Base-by-base conservation (phyloP, 2,888 invertebrate genomes). In the Drosophila bunnanda region DNA sequence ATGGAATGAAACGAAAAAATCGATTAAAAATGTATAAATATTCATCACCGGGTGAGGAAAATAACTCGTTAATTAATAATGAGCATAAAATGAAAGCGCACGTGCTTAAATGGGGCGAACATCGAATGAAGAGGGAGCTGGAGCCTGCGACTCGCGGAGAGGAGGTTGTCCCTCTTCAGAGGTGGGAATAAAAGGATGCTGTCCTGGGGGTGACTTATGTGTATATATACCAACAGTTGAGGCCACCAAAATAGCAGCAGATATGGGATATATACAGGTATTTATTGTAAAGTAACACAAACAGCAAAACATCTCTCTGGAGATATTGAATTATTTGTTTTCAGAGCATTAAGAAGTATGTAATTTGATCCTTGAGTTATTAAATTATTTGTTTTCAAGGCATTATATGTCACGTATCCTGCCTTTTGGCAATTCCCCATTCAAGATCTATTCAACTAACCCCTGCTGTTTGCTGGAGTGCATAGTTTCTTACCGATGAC, bases 21-120 rank as follows among this genome's bases (percentile, higher is more conserved):
- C 89, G 83, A 83, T 83, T 78, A 70, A 83, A 88, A 76, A 87
- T 85, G 52, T 87, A 83, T 89, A 86, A 83, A 89, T 86, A 87
- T 87, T 69, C 78, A 71, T 67, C 60, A 65, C 55, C 65, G 69
- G 64, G 78, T 70, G 83, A 76, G 78, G 78, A 78, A 83, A 88
- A 88, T 83, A 82, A 75, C 86, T 83, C 89, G 87, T 88, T 88
- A 88, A 83, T 83, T 88, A 86, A 83, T 88, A 88, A 86, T 86
- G 88, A 88, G 78, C 80, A 68, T 62, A 73, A 85, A 85, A 88
- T 82, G 86, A 70, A 74, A 71, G 80, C 80, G 82, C 76, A 68
- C 82, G 79, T 85, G 88, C 73, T 77, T 43, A 30, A 61, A 60
- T 25, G 36, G 60, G 22, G 30, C 43, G n/a, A 55, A 28, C 15